Conservation (phyloP, 2,888 invertebrate genomes). For the Copidosoma aretas region DNA sequence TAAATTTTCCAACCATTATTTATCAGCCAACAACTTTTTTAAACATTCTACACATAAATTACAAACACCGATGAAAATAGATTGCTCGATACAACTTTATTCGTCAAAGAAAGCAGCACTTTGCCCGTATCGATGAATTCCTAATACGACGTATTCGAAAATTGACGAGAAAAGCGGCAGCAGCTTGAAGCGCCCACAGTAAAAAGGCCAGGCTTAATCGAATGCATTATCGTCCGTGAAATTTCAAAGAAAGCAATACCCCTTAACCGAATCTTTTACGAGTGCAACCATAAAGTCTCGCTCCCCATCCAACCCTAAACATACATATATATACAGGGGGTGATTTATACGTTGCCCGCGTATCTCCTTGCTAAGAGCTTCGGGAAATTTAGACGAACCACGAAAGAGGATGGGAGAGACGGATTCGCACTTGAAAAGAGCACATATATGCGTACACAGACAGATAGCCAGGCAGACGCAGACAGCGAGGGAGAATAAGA, state of each 20-base stretch:
- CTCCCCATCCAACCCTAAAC: conserved; percentile 1
- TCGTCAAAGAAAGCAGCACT: too few relatives aligned
- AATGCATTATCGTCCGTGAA: conserved; percentile 7
- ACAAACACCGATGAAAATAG: too few relatives aligned
- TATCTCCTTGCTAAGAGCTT: conserved; percentile 1
- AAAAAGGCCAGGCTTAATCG: conserved; percentile 10
- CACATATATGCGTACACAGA: conserved; percentile 15
- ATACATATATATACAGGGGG: neutral
- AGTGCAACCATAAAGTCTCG: conserved; percentile 7
- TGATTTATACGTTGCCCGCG: conserved; percentile 27
- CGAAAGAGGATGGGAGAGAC: too few relatives aligned
- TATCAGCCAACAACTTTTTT: too few relatives aligned
- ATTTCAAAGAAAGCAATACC: conserved; percentile 22
- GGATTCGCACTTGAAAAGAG: conserved; percentile 1
- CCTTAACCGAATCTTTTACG: conserved; percentile 11
- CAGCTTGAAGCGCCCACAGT: neutral
- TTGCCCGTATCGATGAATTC: too few relatives aligned
- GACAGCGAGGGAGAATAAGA: neutral
- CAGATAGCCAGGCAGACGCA: neutral
- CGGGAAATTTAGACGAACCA: conserved; percentile 11
- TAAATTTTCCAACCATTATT: too few relatives aligned
- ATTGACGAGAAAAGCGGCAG: too few relatives aligned
- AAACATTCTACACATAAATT: too few relatives aligned
- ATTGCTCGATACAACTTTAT: too few relatives aligned
- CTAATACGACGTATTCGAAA: too few relatives aligned